Evolutionary conservation across 2,888 invertebrate genomes (phyloP).

Genomic region (Leucania comma): DNA sequence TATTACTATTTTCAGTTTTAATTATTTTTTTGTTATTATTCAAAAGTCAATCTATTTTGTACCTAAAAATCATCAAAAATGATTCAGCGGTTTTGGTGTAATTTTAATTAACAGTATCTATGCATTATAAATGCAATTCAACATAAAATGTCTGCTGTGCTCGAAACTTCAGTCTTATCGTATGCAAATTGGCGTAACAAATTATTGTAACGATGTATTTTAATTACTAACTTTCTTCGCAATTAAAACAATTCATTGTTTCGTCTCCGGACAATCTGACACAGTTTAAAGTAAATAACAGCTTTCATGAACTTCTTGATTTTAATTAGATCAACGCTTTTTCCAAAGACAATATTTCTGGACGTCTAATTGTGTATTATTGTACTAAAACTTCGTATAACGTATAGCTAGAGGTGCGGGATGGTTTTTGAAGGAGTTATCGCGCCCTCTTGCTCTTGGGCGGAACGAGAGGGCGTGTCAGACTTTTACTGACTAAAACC

Average conservation of each 20-base stretch:
- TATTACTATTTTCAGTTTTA: no score
- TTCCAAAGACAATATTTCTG: no score
- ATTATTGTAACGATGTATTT: slow-evolving; percentile 38
- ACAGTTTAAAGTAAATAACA: slow-evolving; percentile 43
- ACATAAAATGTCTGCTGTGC: background rate
- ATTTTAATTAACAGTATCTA: background rate
- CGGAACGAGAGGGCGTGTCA: no score
- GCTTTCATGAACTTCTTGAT: slow-evolving; percentile 45
- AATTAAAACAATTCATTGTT: slow-evolving; percentile 41
- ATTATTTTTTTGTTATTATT: no score
- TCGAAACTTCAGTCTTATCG: slow-evolving; percentile 18
- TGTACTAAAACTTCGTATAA: background rate
- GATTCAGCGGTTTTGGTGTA: background rate
- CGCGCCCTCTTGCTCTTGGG: no score
- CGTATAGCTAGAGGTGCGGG: no score
- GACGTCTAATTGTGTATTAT: background rate
- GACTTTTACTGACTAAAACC: no score
- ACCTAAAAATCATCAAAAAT: background rate
- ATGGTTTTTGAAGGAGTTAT: no score
- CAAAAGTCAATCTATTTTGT: background rate
- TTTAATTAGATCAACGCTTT: slow-evolving; percentile 22
- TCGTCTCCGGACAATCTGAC: slow-evolving; percentile 23
- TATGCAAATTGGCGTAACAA: slow-evolving; percentile 45
- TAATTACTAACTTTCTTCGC: slow-evolving; percentile 44
- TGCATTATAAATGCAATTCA: no score